Evolutionary conservation across 2,888 invertebrate species (phyloP), one percentile per base, ranked within the genome.

Genomic region (Lepidochitona cinerea): DNA sequence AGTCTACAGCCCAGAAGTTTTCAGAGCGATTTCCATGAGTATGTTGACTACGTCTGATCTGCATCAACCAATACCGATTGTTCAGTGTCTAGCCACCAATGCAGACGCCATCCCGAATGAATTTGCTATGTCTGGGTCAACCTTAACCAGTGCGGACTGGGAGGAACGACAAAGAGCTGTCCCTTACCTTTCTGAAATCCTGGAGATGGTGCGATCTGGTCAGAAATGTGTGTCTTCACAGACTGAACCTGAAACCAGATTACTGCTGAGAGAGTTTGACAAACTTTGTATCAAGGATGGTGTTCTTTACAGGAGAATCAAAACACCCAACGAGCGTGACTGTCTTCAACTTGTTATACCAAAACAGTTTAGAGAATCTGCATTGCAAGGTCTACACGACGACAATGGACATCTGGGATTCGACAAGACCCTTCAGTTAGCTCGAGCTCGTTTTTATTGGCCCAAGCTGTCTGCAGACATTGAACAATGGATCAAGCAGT

Each of bases 381-480:
- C 65, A 6, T 6, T 65, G 36, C 18, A 32, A 7, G 36, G 32
- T 12, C 7, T 65, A 7, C 65, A 54, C 36, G 66, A 36, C 29
- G 35, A 33, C n/a, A 23, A 18, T 23, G 66, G 66, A 37, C 66
- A 66, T 35, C 14, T 33, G 36, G 66, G 35, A 37, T 14, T 66
- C 29, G 66, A 66, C 14, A 66, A 66, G 12, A 66, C 66, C 26
- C n/a, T 66, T 18, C 37, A 37, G 26, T 37, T 66, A 18, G 37
- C 26, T 35, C 18, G 66, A 37, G 37, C 35, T n/a, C 14, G 66
- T 2, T 66, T 66, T 36, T 66, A 66, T 26, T 66, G 66, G 66
- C 66, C 66, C 23, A 35, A 37, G 35, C 35, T 66, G 66, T 35
- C 66, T 14, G 35, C 66, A 66, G 66, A 36, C 26, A 37, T 66